Evolutionary conservation across 2,113 vertebrate genomes (phyloP).

Genomic region (Sclerurus mexicanus): DNA sequence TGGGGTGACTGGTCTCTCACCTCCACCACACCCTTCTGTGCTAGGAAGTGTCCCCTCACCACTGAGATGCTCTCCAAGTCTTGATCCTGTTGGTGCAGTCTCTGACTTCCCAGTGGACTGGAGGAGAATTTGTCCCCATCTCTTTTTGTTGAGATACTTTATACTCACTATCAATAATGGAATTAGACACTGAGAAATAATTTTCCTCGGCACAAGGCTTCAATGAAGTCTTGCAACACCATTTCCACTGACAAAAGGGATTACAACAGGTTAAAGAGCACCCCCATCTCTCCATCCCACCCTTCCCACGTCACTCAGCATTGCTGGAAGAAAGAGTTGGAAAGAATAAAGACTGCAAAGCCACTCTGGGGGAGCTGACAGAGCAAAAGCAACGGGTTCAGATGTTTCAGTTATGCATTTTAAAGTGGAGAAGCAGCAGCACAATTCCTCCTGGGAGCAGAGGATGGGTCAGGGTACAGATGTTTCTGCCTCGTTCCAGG

Average conservation of each 20-base stretch:
- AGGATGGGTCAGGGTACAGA: not conserved
- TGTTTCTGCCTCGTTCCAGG: not conserved
- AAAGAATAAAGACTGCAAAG: not conserved
- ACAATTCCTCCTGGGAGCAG: not conserved
- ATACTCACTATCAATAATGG: not conserved
- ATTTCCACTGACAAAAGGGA: not conserved
- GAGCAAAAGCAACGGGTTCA: not conserved
- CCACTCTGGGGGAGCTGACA: not conserved
- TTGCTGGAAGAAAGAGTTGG: not conserved
- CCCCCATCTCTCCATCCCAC: not conserved
- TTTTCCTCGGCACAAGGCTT: not conserved
- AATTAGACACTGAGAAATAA: not conserved
- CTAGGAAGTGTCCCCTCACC: not conserved
- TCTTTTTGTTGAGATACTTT: not conserved
- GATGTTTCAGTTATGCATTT: not conserved
- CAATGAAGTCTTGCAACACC: not conserved
- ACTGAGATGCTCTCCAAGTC: not conserved
- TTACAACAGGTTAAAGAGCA: not conserved
- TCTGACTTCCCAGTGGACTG: not conserved
- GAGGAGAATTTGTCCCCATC: not conserved
- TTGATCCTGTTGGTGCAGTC: not conserved
- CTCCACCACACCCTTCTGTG: not conserved
- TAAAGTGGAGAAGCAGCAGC: not conserved
- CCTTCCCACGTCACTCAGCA: not conserved
- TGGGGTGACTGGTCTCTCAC: not conserved